phyloP scores from a whole-genome alignment of 2,797 vertebrate genomes.

The Fistularia commersonii region DNA sequence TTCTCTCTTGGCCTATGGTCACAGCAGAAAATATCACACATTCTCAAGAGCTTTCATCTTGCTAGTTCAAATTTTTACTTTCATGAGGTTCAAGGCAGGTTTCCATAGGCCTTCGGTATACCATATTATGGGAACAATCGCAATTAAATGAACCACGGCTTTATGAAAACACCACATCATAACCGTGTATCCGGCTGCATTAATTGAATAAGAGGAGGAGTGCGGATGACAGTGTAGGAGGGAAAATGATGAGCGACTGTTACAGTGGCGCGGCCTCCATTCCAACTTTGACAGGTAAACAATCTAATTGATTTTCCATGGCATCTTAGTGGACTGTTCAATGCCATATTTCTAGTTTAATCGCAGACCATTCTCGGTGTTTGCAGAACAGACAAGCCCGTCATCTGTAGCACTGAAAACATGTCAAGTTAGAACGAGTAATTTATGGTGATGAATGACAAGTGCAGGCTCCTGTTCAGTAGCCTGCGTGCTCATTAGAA shows the following conservation, averaged over 20 bases:
- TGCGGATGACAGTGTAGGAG: conserved; percentile 63
- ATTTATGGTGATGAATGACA: conserved; percentile 84
- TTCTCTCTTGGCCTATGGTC: conserved; percentile 19
- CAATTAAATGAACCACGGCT: conserved; percentile 35
- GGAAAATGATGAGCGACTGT: conserved; percentile 64
- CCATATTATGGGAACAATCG: conserved; percentile 25
- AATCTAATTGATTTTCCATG: conserved; percentile 78
- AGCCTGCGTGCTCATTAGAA: conserved; percentile 80
- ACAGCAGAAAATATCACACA: conserved; percentile 23
- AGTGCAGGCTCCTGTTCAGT: conserved; percentile 75
- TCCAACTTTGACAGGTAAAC: conserved; percentile 78
- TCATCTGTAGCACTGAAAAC: conserved; percentile 73
- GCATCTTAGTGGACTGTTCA: conserved; percentile 60
- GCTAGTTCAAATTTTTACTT: conserved; percentile 33
- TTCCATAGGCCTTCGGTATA: conserved; percentile 27
- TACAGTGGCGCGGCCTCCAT: conserved; percentile 58
- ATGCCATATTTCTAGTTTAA: conserved; percentile 64
- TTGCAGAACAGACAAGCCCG: conserved; percentile 76
- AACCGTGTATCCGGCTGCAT: conserved; percentile 51
- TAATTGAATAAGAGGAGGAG: conserved; percentile 69
- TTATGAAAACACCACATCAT: conserved; percentile 27
- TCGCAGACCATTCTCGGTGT: conserved; percentile 57
- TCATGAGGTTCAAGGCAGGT: conserved; percentile 37
- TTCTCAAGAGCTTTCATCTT: conserved; percentile 42
- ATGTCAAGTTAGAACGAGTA: conserved; percentile 76